These are phyloP conservation scores for Cyrtonyx montezumae DNA, from an alignment of 2,113 vertebrate genomes.

Conservation along the genomic window DNA sequence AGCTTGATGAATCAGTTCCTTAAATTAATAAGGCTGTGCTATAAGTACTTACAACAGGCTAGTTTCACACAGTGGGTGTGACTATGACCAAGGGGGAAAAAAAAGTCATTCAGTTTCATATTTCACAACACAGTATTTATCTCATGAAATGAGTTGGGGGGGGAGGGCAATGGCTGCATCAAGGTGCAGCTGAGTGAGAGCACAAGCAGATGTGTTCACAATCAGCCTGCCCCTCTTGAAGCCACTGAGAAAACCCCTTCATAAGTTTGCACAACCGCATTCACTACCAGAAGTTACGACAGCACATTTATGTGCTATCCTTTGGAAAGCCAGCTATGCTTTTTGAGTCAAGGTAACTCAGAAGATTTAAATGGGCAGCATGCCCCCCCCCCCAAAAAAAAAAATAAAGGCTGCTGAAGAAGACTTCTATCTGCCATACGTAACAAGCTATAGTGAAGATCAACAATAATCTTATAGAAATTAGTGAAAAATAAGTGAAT, in stretches of 20 bases:
- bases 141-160: constrained; percentile 44
- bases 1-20: constrained; percentile 71
- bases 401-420: not conserved
- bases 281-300: not conserved
- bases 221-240: not conserved
- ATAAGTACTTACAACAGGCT: constrained; percentile 70
- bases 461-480: not conserved
- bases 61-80: constrained; percentile 71
- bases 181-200: not conserved
- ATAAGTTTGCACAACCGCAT: not conserved
- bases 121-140: constrained; percentile 73
- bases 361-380: not conserved
- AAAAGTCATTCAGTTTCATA: constrained; percentile 66
- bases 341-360: not conserved
- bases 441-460: not conserved
- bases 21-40: constrained; percentile 67
- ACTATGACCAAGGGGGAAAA: constrained; percentile 72
- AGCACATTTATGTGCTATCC: not conserved
- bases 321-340: not conserved
- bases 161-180: constrained; percentile 15
- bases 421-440: not conserved
- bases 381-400: not conserved
- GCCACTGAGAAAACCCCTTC: not conserved
- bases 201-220: not conserved
- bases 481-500: not conserved